Evolutionary conservation across 2,888 invertebrate species (phyloP).

Genomic region (Neocrepidodera transversa): DNA sequence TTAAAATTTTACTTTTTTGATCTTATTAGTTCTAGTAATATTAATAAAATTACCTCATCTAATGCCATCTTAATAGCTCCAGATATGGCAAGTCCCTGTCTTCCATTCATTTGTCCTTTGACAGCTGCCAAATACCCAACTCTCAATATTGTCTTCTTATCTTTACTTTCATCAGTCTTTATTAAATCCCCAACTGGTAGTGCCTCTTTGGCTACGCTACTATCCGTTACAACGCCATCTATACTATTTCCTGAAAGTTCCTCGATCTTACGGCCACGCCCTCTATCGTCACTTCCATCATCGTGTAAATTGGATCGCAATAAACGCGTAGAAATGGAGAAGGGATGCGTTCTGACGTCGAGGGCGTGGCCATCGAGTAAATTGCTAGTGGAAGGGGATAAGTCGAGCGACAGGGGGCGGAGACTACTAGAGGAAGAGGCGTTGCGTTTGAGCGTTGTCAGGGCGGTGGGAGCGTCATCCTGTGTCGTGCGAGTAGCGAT

Average conservation of each 20-base stretch:
- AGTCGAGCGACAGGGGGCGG: background rate
- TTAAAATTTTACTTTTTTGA: too few relatives aligned
- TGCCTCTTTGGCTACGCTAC: slow-evolving; percentile 29
- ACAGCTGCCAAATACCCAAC: slow-evolving; percentile 88
- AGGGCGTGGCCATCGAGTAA: background rate
- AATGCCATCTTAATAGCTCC: slow-evolving; percentile 91
- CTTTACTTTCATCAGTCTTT: slow-evolving; percentile 64
- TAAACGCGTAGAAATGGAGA: background rate
- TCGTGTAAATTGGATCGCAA: background rate
- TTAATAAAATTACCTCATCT: slow-evolving; percentile 68
- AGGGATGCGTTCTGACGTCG: background rate
- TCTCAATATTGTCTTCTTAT: slow-evolving; percentile 70
- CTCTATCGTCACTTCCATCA: background rate
- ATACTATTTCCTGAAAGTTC: background rate
- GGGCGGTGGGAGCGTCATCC: slow-evolving; percentile 29
- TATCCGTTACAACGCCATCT: background rate
- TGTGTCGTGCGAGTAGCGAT: slow-evolving; percentile 33
- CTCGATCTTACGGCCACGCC: background rate
- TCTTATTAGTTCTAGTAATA: too few relatives aligned
- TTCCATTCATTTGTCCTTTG: slow-evolving; percentile 73
- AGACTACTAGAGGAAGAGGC: background rate
- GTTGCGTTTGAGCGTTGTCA: background rate
- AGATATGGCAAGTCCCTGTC: slow-evolving; percentile 86
- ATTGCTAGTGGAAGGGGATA: background rate
- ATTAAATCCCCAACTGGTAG: slow-evolving; percentile 48